phyloP scores from a whole-genome alignment of 2,113 vertebrate species.

The Chelonoidis abingdonii region DNA sequence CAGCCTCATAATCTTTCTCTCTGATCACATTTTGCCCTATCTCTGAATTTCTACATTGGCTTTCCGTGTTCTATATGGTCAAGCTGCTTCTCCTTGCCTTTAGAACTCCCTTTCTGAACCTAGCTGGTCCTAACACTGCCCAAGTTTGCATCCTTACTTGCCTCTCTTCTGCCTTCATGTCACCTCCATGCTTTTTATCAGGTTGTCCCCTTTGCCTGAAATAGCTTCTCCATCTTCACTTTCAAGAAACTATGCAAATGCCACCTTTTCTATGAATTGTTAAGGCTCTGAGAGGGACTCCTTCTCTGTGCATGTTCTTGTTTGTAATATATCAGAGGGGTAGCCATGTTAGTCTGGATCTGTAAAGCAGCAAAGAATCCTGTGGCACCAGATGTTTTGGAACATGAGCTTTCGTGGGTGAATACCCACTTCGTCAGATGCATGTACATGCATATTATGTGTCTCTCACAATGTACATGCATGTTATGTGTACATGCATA shows the following conservation, averaged over 20 bases:
- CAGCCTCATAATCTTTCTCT: rapidly evolving
- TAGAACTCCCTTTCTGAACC: rapidly evolving
- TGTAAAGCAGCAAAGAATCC: too few species aligned
- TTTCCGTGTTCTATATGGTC: background rate
- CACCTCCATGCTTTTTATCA: background rate
- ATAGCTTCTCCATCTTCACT: background rate
- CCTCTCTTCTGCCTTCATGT: background rate
- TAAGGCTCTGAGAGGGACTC: background rate
- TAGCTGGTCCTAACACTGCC: background rate
- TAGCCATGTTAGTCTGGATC: too few species aligned
- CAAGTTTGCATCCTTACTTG: background rate
- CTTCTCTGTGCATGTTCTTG: background rate
- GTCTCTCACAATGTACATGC: too few species aligned
- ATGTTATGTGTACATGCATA: too few species aligned
- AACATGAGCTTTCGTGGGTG: too few species aligned
- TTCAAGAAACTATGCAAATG: background rate
- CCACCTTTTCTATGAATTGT: rapidly evolving
- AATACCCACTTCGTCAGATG: too few species aligned
- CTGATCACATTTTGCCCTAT: background rate
- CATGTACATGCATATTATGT: too few species aligned
- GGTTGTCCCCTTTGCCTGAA: rapidly evolving
- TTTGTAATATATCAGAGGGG: background rate
- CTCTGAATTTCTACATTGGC: background rate
- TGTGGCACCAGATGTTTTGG: too few species aligned
- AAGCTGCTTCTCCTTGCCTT: background rate